Conservation (phyloP, 2,888 invertebrate species). For the Aelia acuminata region DNA sequence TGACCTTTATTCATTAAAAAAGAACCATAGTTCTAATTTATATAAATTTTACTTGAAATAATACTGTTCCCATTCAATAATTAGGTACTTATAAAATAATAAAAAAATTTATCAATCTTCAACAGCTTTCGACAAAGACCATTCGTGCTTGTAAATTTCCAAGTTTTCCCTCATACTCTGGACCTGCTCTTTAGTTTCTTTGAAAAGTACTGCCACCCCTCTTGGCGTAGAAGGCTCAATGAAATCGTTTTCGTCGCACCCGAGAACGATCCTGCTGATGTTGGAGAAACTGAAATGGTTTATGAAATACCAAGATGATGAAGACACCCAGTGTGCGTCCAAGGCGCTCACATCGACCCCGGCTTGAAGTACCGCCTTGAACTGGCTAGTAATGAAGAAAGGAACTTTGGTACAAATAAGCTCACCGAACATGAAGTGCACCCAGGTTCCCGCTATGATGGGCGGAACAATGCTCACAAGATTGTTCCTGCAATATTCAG, state of each 20-base stretch:
- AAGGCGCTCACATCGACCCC: not conserved
- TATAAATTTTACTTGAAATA: no score
- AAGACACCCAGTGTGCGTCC: slow-evolving; percentile 12
- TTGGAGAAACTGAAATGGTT: not conserved
- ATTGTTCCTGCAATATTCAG: slow-evolving; percentile 33
- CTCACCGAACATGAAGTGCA: not conserved
- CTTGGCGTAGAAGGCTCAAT: not conserved
- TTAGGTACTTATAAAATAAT: not conserved
- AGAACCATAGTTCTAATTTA: no score
- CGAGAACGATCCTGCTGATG: not conserved
- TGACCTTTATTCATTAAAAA: no score
- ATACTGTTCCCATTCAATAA: no score
- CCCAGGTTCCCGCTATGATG: not conserved
- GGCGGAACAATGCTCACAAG: not conserved
- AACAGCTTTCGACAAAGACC: not conserved
- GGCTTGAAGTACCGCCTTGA: slow-evolving; percentile 4
- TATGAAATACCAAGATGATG: slow-evolving; percentile 22
- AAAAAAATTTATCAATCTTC: not conserved
- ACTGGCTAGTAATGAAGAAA: not conserved
- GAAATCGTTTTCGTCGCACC: not conserved
- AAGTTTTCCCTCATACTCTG: not conserved
- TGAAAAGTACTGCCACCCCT: not conserved
- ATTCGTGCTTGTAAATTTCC: not conserved
- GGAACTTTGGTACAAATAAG: not conserved
- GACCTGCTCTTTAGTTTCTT: not conserved